Conservation (phyloP, 2,113 vertebrate species). For the Furnarius figulus region DNA sequence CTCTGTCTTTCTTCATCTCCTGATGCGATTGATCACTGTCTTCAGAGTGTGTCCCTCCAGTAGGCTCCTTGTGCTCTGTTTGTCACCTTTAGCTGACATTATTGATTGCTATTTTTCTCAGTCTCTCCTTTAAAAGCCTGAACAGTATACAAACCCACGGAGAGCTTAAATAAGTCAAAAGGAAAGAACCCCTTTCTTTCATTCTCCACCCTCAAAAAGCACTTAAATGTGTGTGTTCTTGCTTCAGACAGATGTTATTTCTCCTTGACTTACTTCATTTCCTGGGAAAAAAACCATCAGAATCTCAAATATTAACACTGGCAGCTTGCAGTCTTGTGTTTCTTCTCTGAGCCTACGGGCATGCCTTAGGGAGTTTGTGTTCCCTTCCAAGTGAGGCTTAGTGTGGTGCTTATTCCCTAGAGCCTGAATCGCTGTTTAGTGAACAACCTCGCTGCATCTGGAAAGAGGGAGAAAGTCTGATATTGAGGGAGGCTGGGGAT, state of each 20-base stretch:
- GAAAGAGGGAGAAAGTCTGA: background rate
- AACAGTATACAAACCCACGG: background rate
- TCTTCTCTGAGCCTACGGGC: background rate
- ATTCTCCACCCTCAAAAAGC: background rate
- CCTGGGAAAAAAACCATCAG: background rate
- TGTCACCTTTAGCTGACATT: constrained; percentile 43
- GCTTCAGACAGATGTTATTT: constrained; percentile 35
- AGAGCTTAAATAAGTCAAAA: constrained; percentile 23
- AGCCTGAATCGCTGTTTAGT: background rate
- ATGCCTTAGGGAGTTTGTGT: constrained; percentile 21
- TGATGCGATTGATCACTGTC: constrained; percentile 35
- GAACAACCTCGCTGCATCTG: background rate
- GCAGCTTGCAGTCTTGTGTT: constrained; percentile 22
- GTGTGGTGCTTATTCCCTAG: constrained; percentile 3
- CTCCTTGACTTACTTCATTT: constrained; percentile 37
- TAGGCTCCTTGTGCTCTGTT: background rate
- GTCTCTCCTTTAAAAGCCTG: background rate
- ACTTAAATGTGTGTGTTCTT: background rate
- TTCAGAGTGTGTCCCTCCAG: background rate
- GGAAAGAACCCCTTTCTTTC: constrained; percentile 3
- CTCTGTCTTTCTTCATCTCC: constrained; percentile 22
- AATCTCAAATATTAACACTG: constrained; percentile 34
- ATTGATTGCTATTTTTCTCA: constrained; percentile 44
- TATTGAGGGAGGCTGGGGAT: background rate
- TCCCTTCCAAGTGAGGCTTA: background rate